Conservation (phyloP, 2,888 invertebrate genomes). For the Salticus scenicus region DNA sequence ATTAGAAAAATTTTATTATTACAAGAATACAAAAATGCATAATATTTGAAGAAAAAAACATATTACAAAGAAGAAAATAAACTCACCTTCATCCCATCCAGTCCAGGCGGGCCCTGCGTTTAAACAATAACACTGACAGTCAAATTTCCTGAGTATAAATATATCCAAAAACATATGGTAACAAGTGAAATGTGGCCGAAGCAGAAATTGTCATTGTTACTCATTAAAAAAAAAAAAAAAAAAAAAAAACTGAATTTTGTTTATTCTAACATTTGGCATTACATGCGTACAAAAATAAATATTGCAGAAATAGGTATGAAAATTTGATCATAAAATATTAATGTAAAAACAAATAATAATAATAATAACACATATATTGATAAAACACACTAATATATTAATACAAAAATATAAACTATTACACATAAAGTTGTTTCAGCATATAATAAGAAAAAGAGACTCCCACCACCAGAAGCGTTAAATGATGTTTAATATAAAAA, state of each 20-base stretch:
- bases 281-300: too few relatives aligned
- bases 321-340: neutral
- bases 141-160: slow-evolving; percentile 45
- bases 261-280: too few relatives aligned
- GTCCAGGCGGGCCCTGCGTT: slow-evolving; percentile 90
- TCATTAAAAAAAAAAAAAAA: slow-evolving; percentile 5
- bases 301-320: too few relatives aligned
- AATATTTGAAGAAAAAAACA: too few relatives aligned
- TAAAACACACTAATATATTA: neutral
- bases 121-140: slow-evolving; percentile 64
- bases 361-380: neutral
- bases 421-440: neutral
- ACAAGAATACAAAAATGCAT: too few relatives aligned
- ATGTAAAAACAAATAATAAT: neutral
- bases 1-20: too few relatives aligned
- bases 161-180: slow-evolving; percentile 11
- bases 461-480: slow-evolving; percentile 53
- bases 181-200: neutral
- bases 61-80: neutral
- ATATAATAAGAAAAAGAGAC: slow-evolving; percentile 8
- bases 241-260: neutral
- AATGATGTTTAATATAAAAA: neutral
- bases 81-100: slow-evolving; percentile 96
- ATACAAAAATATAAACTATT: too few relatives aligned
- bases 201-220: neutral